Conservation (phyloP, 2,797 vertebrate genomes). For the Hozukius guyotensis region DNA sequence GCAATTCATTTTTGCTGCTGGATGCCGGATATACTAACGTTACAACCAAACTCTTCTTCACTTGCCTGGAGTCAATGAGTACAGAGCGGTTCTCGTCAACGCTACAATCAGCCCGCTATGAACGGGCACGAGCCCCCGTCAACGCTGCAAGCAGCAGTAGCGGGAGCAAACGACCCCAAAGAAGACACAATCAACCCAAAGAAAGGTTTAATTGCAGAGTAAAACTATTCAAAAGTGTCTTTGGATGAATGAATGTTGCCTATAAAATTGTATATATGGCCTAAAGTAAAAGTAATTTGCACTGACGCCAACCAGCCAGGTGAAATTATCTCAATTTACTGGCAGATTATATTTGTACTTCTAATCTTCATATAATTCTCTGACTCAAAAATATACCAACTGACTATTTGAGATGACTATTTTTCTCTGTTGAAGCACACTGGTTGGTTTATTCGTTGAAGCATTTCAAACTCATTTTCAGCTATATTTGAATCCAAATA, state of each 20-base stretch:
- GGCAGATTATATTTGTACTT: not conserved
- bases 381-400: not conserved
- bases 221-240: not conserved
- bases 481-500: not conserved
- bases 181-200: not conserved
- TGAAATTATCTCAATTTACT: not conserved
- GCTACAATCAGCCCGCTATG: no score
- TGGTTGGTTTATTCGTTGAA: not conserved
- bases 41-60: no score
- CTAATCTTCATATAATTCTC: not conserved
- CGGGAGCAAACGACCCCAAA: not conserved
- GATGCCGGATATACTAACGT: no score
- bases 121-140: rapidly evolving
- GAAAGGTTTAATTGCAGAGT: not conserved
- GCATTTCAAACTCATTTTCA: not conserved
- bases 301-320: not conserved
- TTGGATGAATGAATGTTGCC: not conserved
- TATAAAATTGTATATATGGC: not conserved
- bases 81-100: no score
- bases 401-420: not conserved
- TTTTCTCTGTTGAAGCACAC: not conserved
- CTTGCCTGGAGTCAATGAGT: no score
- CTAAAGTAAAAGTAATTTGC: not conserved
- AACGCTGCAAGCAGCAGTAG: no score
- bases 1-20: no score